A percentile compares a stretch with the other conserved stretches of the same genome.
Conservation (phyloP, 1,140 invertebrate species). For the Drosophila jambulina region DNA sequence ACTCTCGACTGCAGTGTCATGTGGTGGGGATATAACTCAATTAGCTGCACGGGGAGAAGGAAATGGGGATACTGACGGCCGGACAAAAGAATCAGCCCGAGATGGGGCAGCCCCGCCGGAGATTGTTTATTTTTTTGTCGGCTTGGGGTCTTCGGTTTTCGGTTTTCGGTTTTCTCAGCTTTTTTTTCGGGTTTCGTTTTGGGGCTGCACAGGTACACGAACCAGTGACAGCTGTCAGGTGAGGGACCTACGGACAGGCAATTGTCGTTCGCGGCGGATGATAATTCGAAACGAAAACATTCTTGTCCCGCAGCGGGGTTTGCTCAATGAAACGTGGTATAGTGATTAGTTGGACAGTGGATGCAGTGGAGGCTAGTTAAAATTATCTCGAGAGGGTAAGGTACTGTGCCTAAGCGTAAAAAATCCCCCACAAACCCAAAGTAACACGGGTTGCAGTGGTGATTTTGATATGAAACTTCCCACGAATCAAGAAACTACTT, state of each 20-base stretch:
- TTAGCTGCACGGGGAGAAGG: conserved; percentile 58
- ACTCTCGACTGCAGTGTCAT: conserved; percentile 65
- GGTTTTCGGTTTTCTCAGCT: background rate
- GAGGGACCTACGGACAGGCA: conserved; percentile 30
- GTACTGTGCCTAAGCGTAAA: no score
- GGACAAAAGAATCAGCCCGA: conserved; percentile 46
- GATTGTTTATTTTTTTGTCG: conserved; percentile 51
- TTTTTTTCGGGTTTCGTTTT: conserved; percentile 6
- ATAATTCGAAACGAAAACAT: conserved; percentile 52
- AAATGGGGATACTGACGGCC: conserved; percentile 29
- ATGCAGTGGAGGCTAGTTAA: background rate
- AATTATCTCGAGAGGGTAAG: conserved; percentile 3
- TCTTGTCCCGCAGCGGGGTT: background rate
- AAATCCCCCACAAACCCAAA: no score
- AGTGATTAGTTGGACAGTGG: conserved; percentile 20
- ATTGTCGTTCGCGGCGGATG: conserved; percentile 45
- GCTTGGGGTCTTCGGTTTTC: background rate
- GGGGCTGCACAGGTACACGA: conserved; percentile 17
- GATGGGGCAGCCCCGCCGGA: conserved; percentile 48
- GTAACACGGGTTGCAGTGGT: background rate
- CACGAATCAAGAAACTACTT: background rate
- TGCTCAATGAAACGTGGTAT: conserved; percentile 19
- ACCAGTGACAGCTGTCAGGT: conserved; percentile 50
- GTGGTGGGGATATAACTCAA: conserved; percentile 70
- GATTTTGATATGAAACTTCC: background rate